These are phyloP conservation scores for Odontomachus brunneus DNA, from an alignment of 1,140 invertebrate species.

Conservation along the genomic window DNA sequence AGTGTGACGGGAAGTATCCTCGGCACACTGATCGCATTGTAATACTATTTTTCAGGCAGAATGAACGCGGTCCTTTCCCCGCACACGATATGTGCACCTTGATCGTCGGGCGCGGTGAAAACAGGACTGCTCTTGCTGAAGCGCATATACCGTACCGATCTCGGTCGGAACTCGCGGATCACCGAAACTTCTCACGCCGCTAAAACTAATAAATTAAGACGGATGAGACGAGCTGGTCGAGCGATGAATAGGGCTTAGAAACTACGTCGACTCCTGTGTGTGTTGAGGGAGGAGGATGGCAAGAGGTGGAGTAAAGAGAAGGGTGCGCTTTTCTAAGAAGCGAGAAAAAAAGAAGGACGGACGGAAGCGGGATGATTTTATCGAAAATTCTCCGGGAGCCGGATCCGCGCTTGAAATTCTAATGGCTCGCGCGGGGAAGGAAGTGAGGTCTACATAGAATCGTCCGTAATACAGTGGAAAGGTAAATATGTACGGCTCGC, in stretches of 20 bases:
- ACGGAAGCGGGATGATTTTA: conserved; percentile 42
- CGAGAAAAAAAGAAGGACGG: not conserved
- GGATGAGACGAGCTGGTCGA: conserved; percentile 15
- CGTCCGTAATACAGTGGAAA: conserved; percentile 53
- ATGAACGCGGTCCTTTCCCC: too few relatives aligned
- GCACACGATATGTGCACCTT: too few relatives aligned
- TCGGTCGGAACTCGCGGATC: not conserved
- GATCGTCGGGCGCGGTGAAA: too few relatives aligned
- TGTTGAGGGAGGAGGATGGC: too few relatives aligned
- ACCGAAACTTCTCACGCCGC: too few relatives aligned
- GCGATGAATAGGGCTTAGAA: conserved; percentile 33
- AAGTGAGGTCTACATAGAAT: conserved; percentile 56
- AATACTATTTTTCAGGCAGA: too few relatives aligned
- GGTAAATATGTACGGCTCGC: conserved; percentile 45
- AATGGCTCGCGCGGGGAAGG: conserved; percentile 47
- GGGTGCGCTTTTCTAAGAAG: not conserved
- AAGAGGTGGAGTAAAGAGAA: too few relatives aligned
- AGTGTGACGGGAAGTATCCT: too few relatives aligned
- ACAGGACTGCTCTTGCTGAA: too few relatives aligned
- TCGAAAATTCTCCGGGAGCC: conserved; percentile 57
- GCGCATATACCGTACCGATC: too few relatives aligned
- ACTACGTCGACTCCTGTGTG: not conserved
- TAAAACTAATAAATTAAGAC: conserved; percentile 37
- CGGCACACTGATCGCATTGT: too few relatives aligned
- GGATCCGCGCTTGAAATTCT: conserved; percentile 58